phyloP scores from a whole-genome alignment of 2,797 vertebrate genomes.

The Enteromius paludinosus region DNA sequence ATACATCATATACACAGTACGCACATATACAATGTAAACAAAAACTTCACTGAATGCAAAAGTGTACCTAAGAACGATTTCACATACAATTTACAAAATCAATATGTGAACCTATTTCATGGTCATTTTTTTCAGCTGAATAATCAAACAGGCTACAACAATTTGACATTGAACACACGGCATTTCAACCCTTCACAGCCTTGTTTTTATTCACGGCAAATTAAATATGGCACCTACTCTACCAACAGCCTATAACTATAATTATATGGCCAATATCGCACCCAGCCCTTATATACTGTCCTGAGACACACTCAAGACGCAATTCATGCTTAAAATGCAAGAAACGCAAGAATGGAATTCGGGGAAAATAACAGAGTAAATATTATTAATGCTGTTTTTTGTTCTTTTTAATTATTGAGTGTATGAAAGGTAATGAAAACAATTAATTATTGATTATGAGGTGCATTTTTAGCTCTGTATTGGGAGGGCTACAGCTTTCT shows the following conservation, averaged over 20 bases:
- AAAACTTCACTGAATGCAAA: not conserved
- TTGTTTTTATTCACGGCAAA: not conserved
- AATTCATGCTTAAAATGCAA: slow-evolving; percentile 20
- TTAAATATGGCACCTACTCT: not conserved
- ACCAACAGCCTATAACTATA: not conserved
- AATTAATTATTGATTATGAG: slow-evolving; percentile 58
- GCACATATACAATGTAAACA: not conserved
- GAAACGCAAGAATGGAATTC: slow-evolving; percentile 12
- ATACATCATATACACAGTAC: no score
- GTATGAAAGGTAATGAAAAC: slow-evolving; percentile 49
- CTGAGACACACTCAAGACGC: not conserved
- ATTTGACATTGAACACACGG: not conserved
- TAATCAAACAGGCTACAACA: not conserved
- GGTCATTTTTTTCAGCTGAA: not conserved
- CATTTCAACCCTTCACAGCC: not conserved
- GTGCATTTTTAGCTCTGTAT: slow-evolving; percentile 15
- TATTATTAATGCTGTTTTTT: slow-evolving; percentile 44
- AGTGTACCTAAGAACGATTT: not conserved
- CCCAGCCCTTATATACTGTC: not conserved
- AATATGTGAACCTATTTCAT: not conserved
- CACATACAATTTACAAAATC: not conserved
- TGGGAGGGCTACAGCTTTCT: slow-evolving; percentile 1
- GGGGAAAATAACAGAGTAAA: slow-evolving; percentile 27
- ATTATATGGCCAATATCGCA: slow-evolving; percentile 6
- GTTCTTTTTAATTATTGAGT: slow-evolving; percentile 40